Conservation (phyloP, 2,797 vertebrate species). For the Dendrocincla fuliginosa region DNA sequence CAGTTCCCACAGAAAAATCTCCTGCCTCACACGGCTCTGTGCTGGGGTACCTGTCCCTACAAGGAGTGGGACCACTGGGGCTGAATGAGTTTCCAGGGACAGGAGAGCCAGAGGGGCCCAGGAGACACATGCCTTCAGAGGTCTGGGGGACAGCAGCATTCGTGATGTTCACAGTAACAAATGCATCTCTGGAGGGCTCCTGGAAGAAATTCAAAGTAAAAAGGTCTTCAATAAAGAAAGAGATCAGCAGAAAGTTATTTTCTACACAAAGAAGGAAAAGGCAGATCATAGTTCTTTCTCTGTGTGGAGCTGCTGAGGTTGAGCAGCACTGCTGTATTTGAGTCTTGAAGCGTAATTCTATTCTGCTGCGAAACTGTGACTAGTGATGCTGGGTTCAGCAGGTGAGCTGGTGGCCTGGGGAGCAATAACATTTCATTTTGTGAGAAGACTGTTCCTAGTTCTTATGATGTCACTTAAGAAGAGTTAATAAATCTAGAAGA, state of each 20-base stretch:
- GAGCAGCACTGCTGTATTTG: neutral
- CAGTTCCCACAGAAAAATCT: neutral
- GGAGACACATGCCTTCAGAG: constrained; percentile 35
- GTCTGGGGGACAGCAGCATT: neutral
- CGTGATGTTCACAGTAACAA: neutral
- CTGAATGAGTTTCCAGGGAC: neutral
- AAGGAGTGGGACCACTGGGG: neutral
- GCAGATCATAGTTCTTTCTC: neutral
- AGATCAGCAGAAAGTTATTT: neutral
- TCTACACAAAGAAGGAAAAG: neutral
- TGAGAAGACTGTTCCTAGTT: neutral
- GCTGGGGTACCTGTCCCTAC: neutral
- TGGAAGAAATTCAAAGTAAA: constrained; percentile 26
- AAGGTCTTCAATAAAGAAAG: neutral
- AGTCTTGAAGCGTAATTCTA: neutral
- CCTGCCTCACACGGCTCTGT: rapidly evolving
- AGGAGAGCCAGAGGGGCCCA: constrained; percentile 49
- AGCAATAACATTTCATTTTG: neutral
- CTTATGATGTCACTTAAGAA: neutral
- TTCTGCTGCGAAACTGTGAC: neutral
- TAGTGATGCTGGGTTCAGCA: neutral
- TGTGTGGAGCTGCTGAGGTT: neutral
- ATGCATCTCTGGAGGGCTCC: constrained; percentile 37
- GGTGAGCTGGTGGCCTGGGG: neutral
- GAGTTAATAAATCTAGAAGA: neutral